Conservation (phyloP, 2,888 invertebrate species). For the Nephrotoma guestfalica region DNA sequence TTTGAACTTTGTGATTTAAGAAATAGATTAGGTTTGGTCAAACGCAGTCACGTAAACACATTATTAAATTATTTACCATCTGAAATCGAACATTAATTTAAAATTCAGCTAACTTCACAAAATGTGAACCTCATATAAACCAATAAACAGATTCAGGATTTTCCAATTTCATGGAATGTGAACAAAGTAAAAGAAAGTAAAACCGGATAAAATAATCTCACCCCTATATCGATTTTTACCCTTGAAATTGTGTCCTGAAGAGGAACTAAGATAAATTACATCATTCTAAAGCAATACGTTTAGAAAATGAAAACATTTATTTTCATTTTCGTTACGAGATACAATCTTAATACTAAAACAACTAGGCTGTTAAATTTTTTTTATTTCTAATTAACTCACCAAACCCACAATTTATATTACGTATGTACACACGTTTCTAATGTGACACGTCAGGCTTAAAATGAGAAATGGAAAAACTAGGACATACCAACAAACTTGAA, state of each 20-base stretch:
- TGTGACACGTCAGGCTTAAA: neutral
- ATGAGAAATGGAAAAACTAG: neutral
- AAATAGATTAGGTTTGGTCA: too few relatives aligned
- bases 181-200: neutral
- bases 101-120: too few relatives aligned
- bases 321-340: neutral
- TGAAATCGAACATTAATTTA: too few relatives aligned
- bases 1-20: too few relatives aligned
- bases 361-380: neutral
- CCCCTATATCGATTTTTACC: neutral
- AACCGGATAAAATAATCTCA: neutral
- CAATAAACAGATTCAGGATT: neutral
- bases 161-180: neutral
- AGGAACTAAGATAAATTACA: neutral
- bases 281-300: neutral
- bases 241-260: neutral
- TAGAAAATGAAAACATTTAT: neutral
- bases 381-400: neutral
- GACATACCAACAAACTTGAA: neutral
- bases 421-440: neutral
- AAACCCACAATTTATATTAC: neutral
- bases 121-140: too few relatives aligned
- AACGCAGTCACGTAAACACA: too few relatives aligned
- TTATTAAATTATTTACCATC: too few relatives aligned
- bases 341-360: neutral